phyloP scores from a whole-genome alignment of 2,113 vertebrate genomes.

The Larimichthys polyactis region DNA sequence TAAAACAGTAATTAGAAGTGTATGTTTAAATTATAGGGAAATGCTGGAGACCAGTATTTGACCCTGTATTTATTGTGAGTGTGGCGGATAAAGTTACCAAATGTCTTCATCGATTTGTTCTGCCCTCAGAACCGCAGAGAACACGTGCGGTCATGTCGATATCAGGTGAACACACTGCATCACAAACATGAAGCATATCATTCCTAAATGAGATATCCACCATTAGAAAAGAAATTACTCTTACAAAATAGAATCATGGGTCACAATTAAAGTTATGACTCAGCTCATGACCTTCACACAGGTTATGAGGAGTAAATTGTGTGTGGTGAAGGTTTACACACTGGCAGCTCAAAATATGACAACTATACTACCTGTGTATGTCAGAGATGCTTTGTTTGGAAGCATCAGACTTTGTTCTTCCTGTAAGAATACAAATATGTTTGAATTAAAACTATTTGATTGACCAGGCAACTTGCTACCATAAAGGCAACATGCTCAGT shows the following conservation, averaged over 20 bases:
- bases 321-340: too few species aligned
- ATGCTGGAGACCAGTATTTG: background rate
- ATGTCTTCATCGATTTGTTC: conserved; percentile 47
- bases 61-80: conserved; percentile 2
- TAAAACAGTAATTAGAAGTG: background rate
- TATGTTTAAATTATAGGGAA: background rate
- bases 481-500: background rate
- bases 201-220: conserved; percentile 31
- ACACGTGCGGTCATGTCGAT: conserved; percentile 15
- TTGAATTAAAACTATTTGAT: background rate
- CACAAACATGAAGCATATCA: conserved; percentile 22
- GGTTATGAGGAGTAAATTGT: background rate
- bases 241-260: background rate
- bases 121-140: conserved; percentile 17
- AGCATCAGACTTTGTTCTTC: background rate
- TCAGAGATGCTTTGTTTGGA: background rate
- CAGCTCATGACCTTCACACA: conserved; percentile 16
- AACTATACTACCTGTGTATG: background rate
- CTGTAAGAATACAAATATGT: background rate
- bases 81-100: conserved; percentile 23
- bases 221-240: conserved; percentile 22
- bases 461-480: background rate
- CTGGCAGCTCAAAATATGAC: background rate
- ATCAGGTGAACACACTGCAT: conserved; percentile 22
- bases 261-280: conserved; percentile 3